phyloP scores from a whole-genome alignment of 1,140 invertebrate genomes.

The Hyposmocoma kahamanoa region DNA sequence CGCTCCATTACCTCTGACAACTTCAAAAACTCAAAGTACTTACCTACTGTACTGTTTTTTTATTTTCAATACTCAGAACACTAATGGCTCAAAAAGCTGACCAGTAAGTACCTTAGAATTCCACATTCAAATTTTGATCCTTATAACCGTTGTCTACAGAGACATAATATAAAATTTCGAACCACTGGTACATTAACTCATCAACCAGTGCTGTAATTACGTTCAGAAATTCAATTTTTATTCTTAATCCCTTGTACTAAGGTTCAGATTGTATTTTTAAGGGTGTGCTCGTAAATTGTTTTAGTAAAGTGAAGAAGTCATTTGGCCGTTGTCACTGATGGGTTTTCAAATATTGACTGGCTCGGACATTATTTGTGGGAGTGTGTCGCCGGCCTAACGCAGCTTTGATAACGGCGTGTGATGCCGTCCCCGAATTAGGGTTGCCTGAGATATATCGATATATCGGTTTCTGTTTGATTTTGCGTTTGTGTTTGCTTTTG shows the following conservation, averaged over 20 bases:
- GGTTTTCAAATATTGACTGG: slow-evolving; percentile 66
- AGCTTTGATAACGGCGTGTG: slow-evolving; percentile 45
- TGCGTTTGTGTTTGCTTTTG: slow-evolving; percentile 38
- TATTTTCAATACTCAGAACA: slow-evolving; percentile 33
- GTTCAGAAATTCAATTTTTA: neutral
- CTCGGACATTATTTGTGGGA: slow-evolving; percentile 48
- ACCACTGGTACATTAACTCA: too few species aligned
- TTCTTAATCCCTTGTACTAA: neutral
- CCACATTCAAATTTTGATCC: too few species aligned
- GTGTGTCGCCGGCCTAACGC: slow-evolving; percentile 32
- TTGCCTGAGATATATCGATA: too few species aligned
- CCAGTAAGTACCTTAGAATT: slow-evolving; percentile 3
- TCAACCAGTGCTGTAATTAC: too few species aligned
- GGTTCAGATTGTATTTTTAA: neutral
- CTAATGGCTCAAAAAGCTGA: slow-evolving; percentile 38
- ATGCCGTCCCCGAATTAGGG: slow-evolving; percentile 44
- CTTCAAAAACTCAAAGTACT: slow-evolving; percentile 6
- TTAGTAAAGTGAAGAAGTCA: slow-evolving; percentile 51
- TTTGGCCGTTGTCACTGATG: slow-evolving; percentile 43
- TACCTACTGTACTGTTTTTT: slow-evolving; percentile 26
- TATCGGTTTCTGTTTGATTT: slow-evolving; percentile 45
- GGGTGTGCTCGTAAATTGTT: slow-evolving; percentile 14
- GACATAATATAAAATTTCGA: too few species aligned
- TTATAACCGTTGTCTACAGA: too few species aligned
- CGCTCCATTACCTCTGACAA: slow-evolving; percentile 21